Evolutionary conservation across 2,888 invertebrate species (phyloP).

Genomic region (Amorpha juglandis): DNA sequence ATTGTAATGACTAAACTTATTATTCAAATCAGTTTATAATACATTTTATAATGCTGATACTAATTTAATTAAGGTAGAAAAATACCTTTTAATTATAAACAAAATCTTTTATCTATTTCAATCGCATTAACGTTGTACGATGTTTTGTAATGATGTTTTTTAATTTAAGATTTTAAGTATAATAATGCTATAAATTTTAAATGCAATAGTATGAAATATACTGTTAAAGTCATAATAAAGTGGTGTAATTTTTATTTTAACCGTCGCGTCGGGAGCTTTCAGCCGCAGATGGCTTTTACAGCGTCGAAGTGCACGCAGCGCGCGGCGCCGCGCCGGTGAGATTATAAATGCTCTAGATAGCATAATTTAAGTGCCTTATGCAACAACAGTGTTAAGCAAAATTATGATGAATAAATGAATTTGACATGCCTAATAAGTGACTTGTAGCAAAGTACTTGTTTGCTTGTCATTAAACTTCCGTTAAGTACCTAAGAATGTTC

Average conservation of each 20-base stretch:
- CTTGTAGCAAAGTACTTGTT: constrained; percentile 49
- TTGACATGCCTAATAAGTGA: neutral
- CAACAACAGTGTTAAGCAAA: neutral
- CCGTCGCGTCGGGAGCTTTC: neutral
- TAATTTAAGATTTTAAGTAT: neutral
- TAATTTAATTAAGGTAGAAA: too few species aligned
- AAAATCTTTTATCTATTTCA: too few species aligned
- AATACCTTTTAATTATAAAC: too few species aligned
- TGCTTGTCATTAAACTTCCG: constrained; percentile 51
- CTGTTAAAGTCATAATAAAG: neutral
- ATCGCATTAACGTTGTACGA: too few species aligned
- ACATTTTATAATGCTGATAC: too few species aligned
- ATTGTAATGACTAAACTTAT: too few species aligned
- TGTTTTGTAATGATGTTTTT: too few species aligned
- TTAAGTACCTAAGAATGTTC: neutral
- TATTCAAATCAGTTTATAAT: too few species aligned
- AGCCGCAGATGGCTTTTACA: constrained; percentile 15
- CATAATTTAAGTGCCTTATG: constrained; percentile 15
- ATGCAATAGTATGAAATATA: neutral
- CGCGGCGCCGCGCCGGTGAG: constrained; percentile 1
- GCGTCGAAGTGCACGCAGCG: neutral
- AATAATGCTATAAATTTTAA: neutral
- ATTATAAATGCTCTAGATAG: neutral
- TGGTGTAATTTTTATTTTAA: constrained; percentile 2
- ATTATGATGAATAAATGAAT: neutral